Evolutionary conservation across 1,140 invertebrate species (phyloP), one percentile per base, ranked within the genome.

Genomic region (Euborellia annulipes): DNA sequence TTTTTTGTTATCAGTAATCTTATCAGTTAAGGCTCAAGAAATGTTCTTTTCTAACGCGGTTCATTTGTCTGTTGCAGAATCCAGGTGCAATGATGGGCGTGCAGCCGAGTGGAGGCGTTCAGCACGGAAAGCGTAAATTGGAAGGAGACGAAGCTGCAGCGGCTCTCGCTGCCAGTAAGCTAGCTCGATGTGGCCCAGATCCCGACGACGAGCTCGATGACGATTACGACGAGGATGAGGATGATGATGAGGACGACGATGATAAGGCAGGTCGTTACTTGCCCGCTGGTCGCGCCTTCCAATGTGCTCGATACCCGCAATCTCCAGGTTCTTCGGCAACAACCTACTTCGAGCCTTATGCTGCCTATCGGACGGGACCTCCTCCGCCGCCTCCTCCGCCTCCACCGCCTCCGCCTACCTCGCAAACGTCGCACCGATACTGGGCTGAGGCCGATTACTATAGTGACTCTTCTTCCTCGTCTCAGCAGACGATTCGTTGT

Each of bases 401-500:
- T 22, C 46, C 48, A 30, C 42, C 36, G 14, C 40, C 46, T 20
- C 41, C 39, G 4, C 45, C 45, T 18, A 22, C 43, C 3, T 9
- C 30, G 18, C 32, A 36, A 20, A 50, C 21, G 40, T 32, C 39
- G 9, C 22, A 43, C 8, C 41, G 43, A 27, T 51, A 51, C 30
- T 51, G 50, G 50, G 40, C 36, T 39, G 30, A 17, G 2, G 11
- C 41, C 8, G 46, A 48, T 18, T 46, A 48, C 17, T 41, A 49
- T 30, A 38, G 22, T 36, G 61, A 58, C 44, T 60, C 63, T 47
- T 60, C 65, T 48, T 71, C 71, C 55, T 46, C 30, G 45, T 46
- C 43, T 45, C 81, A 83, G 55, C 83, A 85, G 56, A 86, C 83
- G 53, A 87, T 87, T 61, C 75, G 83, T 38, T 77, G 80, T 54